These are phyloP conservation scores for Archips xylosteana DNA, from an alignment of 2,888 invertebrate genomes.

Conservation along the genomic window DNA sequence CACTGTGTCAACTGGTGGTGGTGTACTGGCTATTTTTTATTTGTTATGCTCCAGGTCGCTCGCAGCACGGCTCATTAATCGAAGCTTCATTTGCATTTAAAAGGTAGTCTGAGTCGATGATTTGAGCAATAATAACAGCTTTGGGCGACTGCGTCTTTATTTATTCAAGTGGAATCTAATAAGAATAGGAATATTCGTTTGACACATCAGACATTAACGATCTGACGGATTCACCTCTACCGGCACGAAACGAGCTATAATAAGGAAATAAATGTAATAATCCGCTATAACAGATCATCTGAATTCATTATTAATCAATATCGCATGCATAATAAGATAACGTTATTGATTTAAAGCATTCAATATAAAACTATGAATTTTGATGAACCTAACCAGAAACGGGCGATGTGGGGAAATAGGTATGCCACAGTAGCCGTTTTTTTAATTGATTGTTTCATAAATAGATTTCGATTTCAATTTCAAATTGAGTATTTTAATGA, in stretches of 20 bases:
- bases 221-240: conserved; percentile 5
- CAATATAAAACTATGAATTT: conserved; percentile 40
- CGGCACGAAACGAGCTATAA: conserved; percentile 14
- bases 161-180: conserved; percentile 35
- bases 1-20: conserved; percentile 35
- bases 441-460: conserved; percentile 11
- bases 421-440: conserved; percentile 28
- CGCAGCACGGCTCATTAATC: conserved; percentile 32
- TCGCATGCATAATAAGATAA: conserved; percentile 37
- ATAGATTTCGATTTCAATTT: background rate
- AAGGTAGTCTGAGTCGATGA: conserved; percentile 38
- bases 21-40: conserved; percentile 12
- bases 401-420: conserved; percentile 3
- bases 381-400: conserved; percentile 22
- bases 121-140: conserved; percentile 31
- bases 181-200: conserved; percentile 21
- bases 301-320: conserved; percentile 37
- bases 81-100: conserved; percentile 37
- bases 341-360: conserved; percentile 36
- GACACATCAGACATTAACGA: conserved; percentile 35
- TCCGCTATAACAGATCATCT: conserved; percentile 28
- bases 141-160: conserved; percentile 29
- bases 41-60: conserved; percentile 13
- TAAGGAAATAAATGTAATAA: conserved; percentile 36
- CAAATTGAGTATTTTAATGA: background rate